Percentiles rank a stretch among this genome's conserved stretches.
Conservation (phyloP, 1,140 invertebrate genomes). For the Listronotus bonariensis region DNA sequence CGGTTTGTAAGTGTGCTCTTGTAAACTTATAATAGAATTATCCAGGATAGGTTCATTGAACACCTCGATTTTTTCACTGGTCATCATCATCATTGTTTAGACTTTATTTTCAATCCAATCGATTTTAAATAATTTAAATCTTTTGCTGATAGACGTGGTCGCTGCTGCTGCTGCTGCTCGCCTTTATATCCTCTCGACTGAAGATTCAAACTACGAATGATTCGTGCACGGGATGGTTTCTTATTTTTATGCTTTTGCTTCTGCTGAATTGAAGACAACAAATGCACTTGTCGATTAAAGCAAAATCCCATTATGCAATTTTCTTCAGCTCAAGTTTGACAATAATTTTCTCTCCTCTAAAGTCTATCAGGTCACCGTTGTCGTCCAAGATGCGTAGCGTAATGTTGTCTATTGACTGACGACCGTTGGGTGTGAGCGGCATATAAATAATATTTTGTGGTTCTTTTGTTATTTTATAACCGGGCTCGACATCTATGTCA, state of each 20-base stretch:
- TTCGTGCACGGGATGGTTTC: too few species aligned
- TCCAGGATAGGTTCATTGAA: slow-evolving; percentile 8
- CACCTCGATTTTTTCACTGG: slow-evolving; percentile 7
- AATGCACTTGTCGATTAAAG: neutral
- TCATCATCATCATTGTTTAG: slow-evolving; percentile 1
- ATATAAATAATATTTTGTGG: slow-evolving; percentile 32
- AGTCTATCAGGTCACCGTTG: slow-evolving; percentile 10
- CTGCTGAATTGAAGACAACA: neutral
- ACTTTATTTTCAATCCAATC: too few species aligned
- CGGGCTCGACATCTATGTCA: slow-evolving; percentile 27
- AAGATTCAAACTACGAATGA: too few species aligned
- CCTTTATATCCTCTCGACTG: too few species aligned
- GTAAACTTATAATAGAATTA: slow-evolving; percentile 10
- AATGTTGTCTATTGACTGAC: slow-evolving; percentile 22
- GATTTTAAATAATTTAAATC: too few species aligned
- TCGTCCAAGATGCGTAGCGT: slow-evolving; percentile 21
- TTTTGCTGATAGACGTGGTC: too few species aligned
- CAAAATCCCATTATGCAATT: neutral
- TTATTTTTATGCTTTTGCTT: too few species aligned
- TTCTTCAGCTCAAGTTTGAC: slow-evolving; percentile 19
- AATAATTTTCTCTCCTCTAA: slow-evolving; percentile 22
- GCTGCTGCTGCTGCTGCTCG: too few species aligned
- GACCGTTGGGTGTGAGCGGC: slow-evolving; percentile 14
- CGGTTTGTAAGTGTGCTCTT: slow-evolving; percentile 37
- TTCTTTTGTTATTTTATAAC: slow-evolving; percentile 19